Evolutionary conservation across 92 coral and sea anemone genomes (phyloP), one percentile per base, ranked within the genome.

Genomic region (Plumapathes pennacea): DNA sequence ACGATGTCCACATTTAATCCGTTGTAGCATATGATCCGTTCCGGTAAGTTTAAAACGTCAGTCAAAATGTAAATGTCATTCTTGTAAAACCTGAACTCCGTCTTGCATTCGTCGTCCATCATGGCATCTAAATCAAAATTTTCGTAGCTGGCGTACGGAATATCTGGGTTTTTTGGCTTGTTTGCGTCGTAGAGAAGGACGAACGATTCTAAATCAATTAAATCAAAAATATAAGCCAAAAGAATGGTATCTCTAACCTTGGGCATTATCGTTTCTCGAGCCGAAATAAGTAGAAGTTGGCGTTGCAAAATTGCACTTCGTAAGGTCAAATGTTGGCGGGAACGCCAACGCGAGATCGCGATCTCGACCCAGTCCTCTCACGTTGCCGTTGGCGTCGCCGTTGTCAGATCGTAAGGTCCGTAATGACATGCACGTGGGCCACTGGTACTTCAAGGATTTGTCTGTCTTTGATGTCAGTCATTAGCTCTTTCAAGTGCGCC

Each of bases 81-180:
- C 51, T 60, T 62, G 51, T 33, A 69, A 40, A 82, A 82, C 40
- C 83, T 60, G 83, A 75, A 82, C 50, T 82, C 40, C 2, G 60
- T 53, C 47, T 52, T 36, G 54, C 89, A 82, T 46, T 75, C 89
- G 57, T 68, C 84, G 44, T 82, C 83, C 28, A 76, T 45, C 53
- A 73, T 19, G 10, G 41, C 49, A 67, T 73, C 78, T 37, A 81
- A 21, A 58, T 81, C 72, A 26, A 81, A 81, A 24, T 48, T 43
- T 23, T 26, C 18, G 5, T 22, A 23, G 46, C 32, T 50, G 31
- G 68, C 29, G 38, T 41, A 66, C 11, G 74, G 74, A 45, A 64
- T 54, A 28, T 64, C 68, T 31, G 68, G 74, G 66, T 75, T 65
- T 41, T 67, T 76, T 62, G 57, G 57, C 49, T 29, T 62, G 81